Conservation (phyloP, 2,113 vertebrate genomes). For the Alectura lathami region DNA sequence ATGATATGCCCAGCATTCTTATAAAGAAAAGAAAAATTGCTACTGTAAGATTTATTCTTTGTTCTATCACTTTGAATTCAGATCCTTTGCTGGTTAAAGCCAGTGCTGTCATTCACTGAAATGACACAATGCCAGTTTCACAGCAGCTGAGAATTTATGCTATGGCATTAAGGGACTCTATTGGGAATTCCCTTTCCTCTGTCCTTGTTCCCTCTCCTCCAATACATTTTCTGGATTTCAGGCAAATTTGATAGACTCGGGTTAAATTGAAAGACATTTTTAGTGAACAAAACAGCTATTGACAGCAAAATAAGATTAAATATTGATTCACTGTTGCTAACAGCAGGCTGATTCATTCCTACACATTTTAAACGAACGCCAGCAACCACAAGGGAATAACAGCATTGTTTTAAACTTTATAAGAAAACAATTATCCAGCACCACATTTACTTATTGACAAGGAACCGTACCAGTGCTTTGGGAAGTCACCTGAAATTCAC, state of each 20-base stretch:
- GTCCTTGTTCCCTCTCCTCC: not conserved
- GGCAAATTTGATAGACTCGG: not conserved
- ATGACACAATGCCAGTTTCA: fast-evolving
- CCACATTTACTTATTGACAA: not conserved
- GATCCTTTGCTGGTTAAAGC: not conserved
- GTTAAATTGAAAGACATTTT: constrained; percentile 12
- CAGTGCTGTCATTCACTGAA: not conserved
- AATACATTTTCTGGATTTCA: not conserved
- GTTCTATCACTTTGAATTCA: not conserved
- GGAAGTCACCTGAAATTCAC: not conserved
- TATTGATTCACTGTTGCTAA: constrained; percentile 6
- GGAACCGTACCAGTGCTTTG: not conserved
- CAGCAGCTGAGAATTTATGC: not conserved
- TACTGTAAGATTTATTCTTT: not conserved
- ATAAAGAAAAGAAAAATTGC: not conserved
- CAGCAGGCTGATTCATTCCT: not conserved
- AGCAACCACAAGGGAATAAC: not conserved
- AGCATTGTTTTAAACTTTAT: not conserved
- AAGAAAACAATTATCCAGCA: not conserved
- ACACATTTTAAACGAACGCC: not conserved
- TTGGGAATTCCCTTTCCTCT: not conserved
- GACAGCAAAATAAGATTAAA: constrained; percentile 35
- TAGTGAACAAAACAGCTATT: constrained; percentile 18
- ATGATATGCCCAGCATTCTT: fast-evolving
- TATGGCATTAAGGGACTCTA: not conserved